A percentile compares a stretch with the other conserved stretches of the same genome.
These are phyloP conservation scores for Pardosa pseudoannulata DNA, from an alignment of 2,888 invertebrate species.

Conservation along the genomic window DNA sequence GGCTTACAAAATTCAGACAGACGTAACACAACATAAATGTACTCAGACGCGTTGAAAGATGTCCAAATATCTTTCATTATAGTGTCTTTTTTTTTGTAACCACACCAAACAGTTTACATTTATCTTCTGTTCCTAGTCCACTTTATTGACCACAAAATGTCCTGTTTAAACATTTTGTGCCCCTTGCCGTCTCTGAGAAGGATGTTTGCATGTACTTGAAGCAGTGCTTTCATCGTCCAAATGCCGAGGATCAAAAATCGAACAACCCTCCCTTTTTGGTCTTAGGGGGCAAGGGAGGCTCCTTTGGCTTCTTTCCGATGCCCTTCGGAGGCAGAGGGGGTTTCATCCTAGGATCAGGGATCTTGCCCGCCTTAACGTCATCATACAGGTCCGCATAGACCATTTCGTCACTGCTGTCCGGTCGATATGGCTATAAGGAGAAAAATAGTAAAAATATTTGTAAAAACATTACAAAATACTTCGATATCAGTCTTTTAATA, in stretches of 20 bases:
- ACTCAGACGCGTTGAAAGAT: not conserved
- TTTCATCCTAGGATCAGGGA: constrained; percentile 74
- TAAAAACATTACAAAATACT: too few relatives aligned
- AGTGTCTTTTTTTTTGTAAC: not conserved
- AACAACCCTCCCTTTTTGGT: constrained; percentile 68
- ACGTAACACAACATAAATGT: constrained; percentile 3
- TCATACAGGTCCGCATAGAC: constrained; percentile 75
- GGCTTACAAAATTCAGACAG: constrained; percentile 28
- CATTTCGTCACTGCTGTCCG: constrained; percentile 74
- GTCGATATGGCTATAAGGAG: constrained; percentile 73
- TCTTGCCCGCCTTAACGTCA: constrained; percentile 74
- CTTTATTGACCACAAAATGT: not conserved
- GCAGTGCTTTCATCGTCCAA: constrained; percentile 19
- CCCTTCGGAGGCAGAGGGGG: constrained; percentile 74
- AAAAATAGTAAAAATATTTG: too few relatives aligned
- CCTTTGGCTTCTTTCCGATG: constrained; percentile 73
- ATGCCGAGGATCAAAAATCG: constrained; percentile 66
- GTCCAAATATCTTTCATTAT: not conserved
- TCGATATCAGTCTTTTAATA: too few relatives aligned
- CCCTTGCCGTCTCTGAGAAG: constrained; percentile 1
- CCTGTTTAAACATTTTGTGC: not conserved
- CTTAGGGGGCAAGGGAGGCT: constrained; percentile 72
- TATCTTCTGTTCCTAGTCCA: not conserved
- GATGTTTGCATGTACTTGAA: not conserved
- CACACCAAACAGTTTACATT: constrained; percentile 7